Percentiles rank a stretch among this genome's conserved stretches.
These are phyloP conservation scores for Salvelinus namaycush DNA, from an alignment of 2,113 vertebrate genomes.

Conservation along the genomic window DNA sequence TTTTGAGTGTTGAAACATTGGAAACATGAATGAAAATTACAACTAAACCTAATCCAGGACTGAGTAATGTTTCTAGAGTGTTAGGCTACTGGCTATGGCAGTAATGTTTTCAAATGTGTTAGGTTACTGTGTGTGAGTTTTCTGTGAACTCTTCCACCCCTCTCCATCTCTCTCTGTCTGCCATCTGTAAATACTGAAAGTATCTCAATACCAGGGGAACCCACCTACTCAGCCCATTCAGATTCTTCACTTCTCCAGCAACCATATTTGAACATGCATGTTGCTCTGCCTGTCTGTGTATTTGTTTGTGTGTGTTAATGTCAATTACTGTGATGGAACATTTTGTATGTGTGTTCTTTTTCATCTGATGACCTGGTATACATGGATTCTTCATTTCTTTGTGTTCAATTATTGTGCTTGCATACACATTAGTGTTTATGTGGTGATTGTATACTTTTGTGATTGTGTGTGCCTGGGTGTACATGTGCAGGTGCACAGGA, in stretches of 20 bases:
- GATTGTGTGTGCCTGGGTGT: conserved; percentile 5
- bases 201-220: conserved; percentile 49
- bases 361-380: too few relatives aligned
- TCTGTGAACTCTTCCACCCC: conserved; percentile 43
- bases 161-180: conserved; percentile 28
- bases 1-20: conserved; percentile 37
- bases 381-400: neutral
- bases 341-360: neutral
- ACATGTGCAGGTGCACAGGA: conserved; percentile 8
- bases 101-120: conserved; percentile 33
- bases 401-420: neutral
- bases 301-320: too few relatives aligned
- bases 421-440: conserved; percentile 18
- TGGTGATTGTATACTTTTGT: neutral
- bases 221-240: conserved; percentile 42
- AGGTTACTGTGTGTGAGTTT: neutral
- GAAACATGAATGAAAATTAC: conserved; percentile 54
- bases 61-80: conserved; percentile 29
- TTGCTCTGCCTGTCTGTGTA: neutral
- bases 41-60: conserved; percentile 50
- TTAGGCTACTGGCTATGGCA: too few relatives aligned
- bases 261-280: neutral
- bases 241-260: conserved; percentile 42
- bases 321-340: too few relatives aligned
- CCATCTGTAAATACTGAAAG: conserved; percentile 51